Evolutionary conservation across 2,888 invertebrate genomes (phyloP).

Genomic region (Parthenolecanium corni): DNA sequence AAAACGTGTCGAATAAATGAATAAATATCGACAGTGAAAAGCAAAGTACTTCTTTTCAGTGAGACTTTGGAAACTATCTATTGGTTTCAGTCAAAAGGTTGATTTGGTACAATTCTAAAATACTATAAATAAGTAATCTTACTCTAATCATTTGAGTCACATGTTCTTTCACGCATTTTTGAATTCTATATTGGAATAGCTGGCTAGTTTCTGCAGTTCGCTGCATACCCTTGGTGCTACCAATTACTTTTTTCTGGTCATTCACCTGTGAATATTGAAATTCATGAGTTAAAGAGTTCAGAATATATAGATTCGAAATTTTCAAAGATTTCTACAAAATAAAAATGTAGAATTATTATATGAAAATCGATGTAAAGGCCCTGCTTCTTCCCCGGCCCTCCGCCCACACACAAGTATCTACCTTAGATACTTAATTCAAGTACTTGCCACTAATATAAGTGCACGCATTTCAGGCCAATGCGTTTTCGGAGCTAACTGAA

Average conservation of each 20-base stretch:
- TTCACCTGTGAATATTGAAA: slow-evolving; percentile 42
- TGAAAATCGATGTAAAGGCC: not conserved
- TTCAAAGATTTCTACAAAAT: not conserved
- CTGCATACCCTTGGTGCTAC: slow-evolving; percentile 85
- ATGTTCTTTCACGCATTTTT: slow-evolving; percentile 60
- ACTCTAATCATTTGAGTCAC: slow-evolving; percentile 50
- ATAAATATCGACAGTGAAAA: too few relatives aligned
- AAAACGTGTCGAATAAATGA: too few relatives aligned
- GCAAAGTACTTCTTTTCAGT: too few relatives aligned
- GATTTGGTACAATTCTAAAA: too few relatives aligned
- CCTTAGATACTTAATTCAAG: not conserved
- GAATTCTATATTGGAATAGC: slow-evolving; percentile 61
- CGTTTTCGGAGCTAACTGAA: slow-evolving; percentile 54
- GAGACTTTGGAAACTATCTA: too few relatives aligned
- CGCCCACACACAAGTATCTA: too few relatives aligned
- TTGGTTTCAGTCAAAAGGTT: too few relatives aligned
- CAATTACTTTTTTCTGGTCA: slow-evolving; percentile 67
- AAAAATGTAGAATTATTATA: not conserved
- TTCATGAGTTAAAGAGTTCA: not conserved
- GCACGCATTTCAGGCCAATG: slow-evolving; percentile 89
- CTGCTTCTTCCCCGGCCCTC: too few relatives aligned
- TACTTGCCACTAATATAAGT: slow-evolving; percentile 67
- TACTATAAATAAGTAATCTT: too few relatives aligned
- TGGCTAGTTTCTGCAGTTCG: slow-evolving; percentile 66
- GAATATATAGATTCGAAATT: not conserved